Evolutionary conservation across 1,140 invertebrate genomes (phyloP).

Genomic region (Drosophila persimilis): DNA sequence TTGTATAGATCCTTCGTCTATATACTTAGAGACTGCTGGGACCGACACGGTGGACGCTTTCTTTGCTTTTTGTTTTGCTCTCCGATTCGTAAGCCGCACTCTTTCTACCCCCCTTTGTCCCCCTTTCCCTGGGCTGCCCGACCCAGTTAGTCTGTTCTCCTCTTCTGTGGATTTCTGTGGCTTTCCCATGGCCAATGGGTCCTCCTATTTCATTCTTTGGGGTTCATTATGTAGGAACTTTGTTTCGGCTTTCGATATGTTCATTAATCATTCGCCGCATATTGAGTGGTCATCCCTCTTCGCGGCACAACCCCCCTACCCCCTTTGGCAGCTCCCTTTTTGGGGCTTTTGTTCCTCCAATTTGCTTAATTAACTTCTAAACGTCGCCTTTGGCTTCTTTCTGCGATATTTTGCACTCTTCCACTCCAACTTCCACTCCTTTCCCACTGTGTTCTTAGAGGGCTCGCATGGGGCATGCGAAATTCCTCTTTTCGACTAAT

Average conservation of each 20-base stretch:
- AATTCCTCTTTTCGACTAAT: constrained; percentile 61
- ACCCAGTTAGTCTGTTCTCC: background rate
- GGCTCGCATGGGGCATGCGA: constrained; percentile 30
- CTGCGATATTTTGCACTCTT: constrained; percentile 20
- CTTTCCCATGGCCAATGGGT: background rate
- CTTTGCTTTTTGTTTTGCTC: background rate
- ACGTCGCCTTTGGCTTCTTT: constrained; percentile 70
- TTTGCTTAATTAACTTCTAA: constrained; percentile 80
- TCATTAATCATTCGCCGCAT: no score
- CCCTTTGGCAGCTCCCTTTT: background rate
- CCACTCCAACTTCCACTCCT: constrained; percentile 3
- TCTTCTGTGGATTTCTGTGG: constrained; percentile 36
- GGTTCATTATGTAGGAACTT: no score
- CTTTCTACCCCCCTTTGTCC: no score
- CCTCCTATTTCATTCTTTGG: no score
- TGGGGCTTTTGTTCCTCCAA: constrained; percentile 60
- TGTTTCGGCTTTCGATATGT: no score
- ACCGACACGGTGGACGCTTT: no score
- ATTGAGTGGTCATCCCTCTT: constrained; percentile 34
- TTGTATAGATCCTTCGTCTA: background rate
- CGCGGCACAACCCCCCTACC: background rate
- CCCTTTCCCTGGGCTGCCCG: no score
- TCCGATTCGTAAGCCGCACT: no score
- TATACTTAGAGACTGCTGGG: background rate
- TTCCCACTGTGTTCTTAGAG: background rate